These are phyloP conservation scores for Agapornis canus DNA, from an alignment of 2,797 vertebrate genomes.

Conservation along the genomic window DNA sequence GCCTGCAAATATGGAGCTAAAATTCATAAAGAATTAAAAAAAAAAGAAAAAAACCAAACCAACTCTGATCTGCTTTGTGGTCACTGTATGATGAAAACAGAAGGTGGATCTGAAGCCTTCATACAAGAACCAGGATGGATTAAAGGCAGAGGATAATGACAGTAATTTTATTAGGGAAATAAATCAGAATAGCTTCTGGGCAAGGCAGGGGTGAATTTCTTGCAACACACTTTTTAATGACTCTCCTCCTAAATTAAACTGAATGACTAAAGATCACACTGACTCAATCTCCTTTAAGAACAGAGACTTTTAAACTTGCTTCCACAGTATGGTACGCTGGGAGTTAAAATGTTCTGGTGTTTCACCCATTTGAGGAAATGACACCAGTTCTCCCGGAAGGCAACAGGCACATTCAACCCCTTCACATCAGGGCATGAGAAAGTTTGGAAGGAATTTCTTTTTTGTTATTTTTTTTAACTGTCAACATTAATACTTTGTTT, in stretches of 20 bases:
- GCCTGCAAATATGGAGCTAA: not conserved
- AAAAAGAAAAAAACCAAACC: not conserved
- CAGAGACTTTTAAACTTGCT: not conserved
- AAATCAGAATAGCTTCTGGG: conserved; percentile 42
- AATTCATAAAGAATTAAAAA: not conserved
- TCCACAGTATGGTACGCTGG: rapidly evolving
- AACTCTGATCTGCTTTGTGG: not conserved
- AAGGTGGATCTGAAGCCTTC: not conserved
- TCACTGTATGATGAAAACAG: not conserved
- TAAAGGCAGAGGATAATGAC: conserved; percentile 19
- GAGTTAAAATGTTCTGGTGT: conserved; percentile 43
- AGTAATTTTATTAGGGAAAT: conserved; percentile 16
- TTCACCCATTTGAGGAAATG: conserved; percentile 62
- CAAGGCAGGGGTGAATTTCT: conserved; percentile 34
- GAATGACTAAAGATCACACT: not conserved
- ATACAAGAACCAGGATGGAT: not conserved
- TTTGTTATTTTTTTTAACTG: not conserved
- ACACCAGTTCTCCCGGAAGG: conserved; percentile 55
- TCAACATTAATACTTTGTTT: conserved; percentile 62
- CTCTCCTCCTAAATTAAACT: not conserved
- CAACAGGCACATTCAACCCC: conserved; percentile 51
- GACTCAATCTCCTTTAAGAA: conserved; percentile 1
- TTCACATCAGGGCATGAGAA: conserved; percentile 66
- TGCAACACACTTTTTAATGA: conserved; percentile 22
- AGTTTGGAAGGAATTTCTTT: conserved; percentile 42